Evolutionary conservation across 2,797 vertebrate genomes (phyloP), one percentile per base, ranked within the genome.

Genomic region (Schizopygopsis pylzovi): DNA sequence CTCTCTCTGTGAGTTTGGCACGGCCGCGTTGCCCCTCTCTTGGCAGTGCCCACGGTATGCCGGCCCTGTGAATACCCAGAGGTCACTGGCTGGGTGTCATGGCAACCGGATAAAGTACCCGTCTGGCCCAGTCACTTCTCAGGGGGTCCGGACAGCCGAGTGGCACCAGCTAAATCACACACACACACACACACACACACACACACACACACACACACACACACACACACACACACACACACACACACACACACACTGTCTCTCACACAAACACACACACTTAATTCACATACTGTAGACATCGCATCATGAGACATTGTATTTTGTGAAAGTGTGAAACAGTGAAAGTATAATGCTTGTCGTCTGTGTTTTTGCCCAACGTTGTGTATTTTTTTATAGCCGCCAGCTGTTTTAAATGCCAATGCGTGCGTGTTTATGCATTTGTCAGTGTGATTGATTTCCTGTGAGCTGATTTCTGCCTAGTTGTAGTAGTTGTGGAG

Each of bases 11-110:
- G 22, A 72, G 41, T 84, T 67, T 87, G 47, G 76, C 71, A 82
- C 72, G 39, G 54, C 77, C 22, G 10, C n/a, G 33, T n/a, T 73
- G 18, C 83, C 73, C 86, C 82, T 88, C 71, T 79, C 76, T 85
- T 86, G 71, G 85, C 85, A 81, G 61, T 77, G 80, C 72, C 79
- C 41, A 0, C 8, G n/a, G 52, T 73, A 79, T 84, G 85, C 81
- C 72, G 77, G 47, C 59, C 43, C 80, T 79, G 56, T 75, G 87
- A 88, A 90, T 88, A 28, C 87, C 85, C 87, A 85, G 86, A 84
- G 89, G 87, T 88, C 83, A 84, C 72, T 88, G 87, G 86, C 83
- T 82, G 84, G 89, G 86, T 28, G 89, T 85, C 89, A 90, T 90
- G 89, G 87, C 81, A 87, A 90, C 87, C 0, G 79, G 84, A 90